phyloP scores from a whole-genome alignment of 2,888 invertebrate genomes.

The Hypomecis punctinalis region DNA sequence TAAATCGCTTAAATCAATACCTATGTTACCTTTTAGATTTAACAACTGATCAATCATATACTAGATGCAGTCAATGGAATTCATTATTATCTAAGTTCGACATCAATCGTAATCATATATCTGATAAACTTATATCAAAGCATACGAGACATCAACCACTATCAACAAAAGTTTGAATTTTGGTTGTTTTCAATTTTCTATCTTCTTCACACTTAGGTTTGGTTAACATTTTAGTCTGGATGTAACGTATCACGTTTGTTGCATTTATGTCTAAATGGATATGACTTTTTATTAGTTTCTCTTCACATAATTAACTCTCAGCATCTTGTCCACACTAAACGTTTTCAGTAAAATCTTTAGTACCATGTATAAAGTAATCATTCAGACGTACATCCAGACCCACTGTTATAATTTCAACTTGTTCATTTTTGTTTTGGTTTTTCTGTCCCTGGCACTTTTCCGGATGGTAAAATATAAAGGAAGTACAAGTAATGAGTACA shows the following conservation, averaged over 20 bases:
- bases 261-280: not conserved
- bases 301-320: not conserved
- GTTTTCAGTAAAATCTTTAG: not conserved
- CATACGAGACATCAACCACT: conserved; percentile 33
- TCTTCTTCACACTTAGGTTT: conserved; percentile 47
- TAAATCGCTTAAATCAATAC: not conserved
- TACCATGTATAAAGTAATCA: not conserved
- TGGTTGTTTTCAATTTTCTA: conserved; percentile 40
- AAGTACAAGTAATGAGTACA: conserved; percentile 84
- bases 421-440: conserved; percentile 73
- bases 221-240: conserved; percentile 48
- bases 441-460: conserved; percentile 79
- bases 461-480: conserved; percentile 74
- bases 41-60: conserved; percentile 41
- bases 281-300: not conserved
- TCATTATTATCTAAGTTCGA: conserved; percentile 25
- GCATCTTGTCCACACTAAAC: not conserved
- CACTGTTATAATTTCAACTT: conserved; percentile 63
- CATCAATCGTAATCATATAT: conserved; percentile 31
- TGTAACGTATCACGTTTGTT: conserved; percentile 40
- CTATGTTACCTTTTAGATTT: not conserved
- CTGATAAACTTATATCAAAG: conserved; percentile 14
- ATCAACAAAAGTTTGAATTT: conserved; percentile 35
- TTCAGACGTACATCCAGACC: conserved; percentile 41
- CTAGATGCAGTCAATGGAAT: conserved; percentile 42